These are phyloP conservation scores for Caenorhabditis doughertyi DNA, from an alignment of 2,888 invertebrate genomes.

Conservation along the genomic window DNA sequence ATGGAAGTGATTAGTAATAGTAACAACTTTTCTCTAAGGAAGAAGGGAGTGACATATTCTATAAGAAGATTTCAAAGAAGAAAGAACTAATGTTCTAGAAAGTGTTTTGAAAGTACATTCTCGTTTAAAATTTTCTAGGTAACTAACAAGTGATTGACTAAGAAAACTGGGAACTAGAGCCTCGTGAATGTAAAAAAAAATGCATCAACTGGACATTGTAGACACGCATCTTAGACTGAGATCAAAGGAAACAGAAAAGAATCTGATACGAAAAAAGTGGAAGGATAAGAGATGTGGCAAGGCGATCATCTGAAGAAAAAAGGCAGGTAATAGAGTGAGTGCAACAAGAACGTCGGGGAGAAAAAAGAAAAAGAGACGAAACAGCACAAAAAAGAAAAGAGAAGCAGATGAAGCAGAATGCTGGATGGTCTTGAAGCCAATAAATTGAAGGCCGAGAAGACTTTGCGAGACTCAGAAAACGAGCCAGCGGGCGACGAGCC, in stretches of 20 bases:
- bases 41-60: slow-evolving; percentile 30
- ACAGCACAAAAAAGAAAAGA: slow-evolving; percentile 18
- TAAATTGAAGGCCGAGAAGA: slow-evolving; percentile 53
- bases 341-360: slow-evolving; percentile 47
- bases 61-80: slow-evolving; percentile 24
- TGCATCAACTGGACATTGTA: background rate
- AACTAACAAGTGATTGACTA: too few relatives aligned
- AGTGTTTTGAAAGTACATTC: too few relatives aligned
- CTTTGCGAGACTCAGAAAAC: slow-evolving; percentile 17
- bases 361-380: slow-evolving; percentile 11
- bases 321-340: slow-evolving; percentile 33
- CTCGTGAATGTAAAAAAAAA: too few relatives aligned
- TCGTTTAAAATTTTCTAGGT: too few relatives aligned
- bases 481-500: slow-evolving; percentile 8
- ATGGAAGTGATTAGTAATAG: slow-evolving; percentile 62
- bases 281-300: slow-evolving; percentile 11
- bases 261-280: slow-evolving; percentile 15
- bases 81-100: too few relatives aligned
- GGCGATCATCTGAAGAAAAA: slow-evolving; percentile 11
- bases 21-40: slow-evolving; percentile 40
- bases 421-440: slow-evolving; percentile 55
- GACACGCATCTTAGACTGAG: background rate
- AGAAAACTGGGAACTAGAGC: too few relatives aligned
- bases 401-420: slow-evolving; percentile 27
- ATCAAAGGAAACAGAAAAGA: background rate